Base-by-base conservation (phyloP, 2,888 invertebrate genomes). In the Cordilura impudica region DNA sequence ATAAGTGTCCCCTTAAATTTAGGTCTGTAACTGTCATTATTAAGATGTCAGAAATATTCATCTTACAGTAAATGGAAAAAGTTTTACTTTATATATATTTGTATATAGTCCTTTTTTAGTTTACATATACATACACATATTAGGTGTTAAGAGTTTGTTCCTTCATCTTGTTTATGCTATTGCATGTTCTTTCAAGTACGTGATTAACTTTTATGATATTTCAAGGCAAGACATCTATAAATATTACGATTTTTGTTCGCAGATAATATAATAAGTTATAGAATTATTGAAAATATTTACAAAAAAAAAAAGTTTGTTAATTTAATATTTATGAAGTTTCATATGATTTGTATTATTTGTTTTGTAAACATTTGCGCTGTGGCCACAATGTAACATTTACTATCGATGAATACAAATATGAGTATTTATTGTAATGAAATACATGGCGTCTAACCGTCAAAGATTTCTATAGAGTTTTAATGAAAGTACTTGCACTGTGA, bases 21-120 rank as follows among this genome's bases (percentile, higher is more conserved):
- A 31, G 29, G 35, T 58, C 26, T 58, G 49, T 39, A 4, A 23
- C 35, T 5, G 51, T 65, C 43, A 69, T 69, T 53, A 53, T 56
- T 69, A 31, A 53, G 18, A 26, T 70, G 69, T 73, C 65, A 70
- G 51, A 58, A 58, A 58, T 78, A 65, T 77, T 61, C 61, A 61
- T 67, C 56, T 51, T 63, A 14, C 18, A 19, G 53, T 53, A 73
- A 78, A 70, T 78, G 69, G 69, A 65, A 73, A 78, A 78, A 78
- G 51, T 78, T 78, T 78, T 60, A 69, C 65, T 73, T 35, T 39
- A 26, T 21, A 35, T 58, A 31, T 56, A 31, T 47, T 29, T 2
- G 29, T 26, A 29, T 10, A 18, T 56, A 10, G 29, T 31, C 23
- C 21, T 47, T 21, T 23, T 5, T 56, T 21, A 14, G 21, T 47